phyloP scores from a whole-genome alignment of 2,113 vertebrate species.

The Poeciliopsis prolifica region DNA sequence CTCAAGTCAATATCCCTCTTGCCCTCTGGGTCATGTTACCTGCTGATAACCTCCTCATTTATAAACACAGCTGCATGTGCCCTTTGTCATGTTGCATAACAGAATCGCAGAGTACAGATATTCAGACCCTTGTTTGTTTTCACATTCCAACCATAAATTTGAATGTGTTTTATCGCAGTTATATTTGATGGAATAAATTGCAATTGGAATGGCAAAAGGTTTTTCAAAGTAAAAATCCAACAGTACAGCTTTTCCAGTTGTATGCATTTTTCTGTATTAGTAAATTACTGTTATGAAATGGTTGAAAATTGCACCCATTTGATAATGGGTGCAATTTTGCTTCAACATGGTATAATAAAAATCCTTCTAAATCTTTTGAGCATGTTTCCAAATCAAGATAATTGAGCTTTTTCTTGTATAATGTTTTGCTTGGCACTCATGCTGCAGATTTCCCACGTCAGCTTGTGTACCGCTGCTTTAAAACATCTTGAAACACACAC shows the following conservation, averaged over 20 bases:
- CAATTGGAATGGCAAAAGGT: too few species aligned
- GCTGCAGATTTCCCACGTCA: neutral
- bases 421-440: too few species aligned
- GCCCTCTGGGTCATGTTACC: constrained; percentile 3
- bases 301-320: too few species aligned
- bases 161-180: too few species aligned
- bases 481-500: constrained; percentile 7
- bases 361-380: neutral
- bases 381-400: neutral
- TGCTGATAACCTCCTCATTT: constrained; percentile 28
- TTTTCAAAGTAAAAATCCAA: too few species aligned
- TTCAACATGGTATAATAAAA: neutral
- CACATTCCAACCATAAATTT: too few species aligned
- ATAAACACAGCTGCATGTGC: neutral
- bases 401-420: too few species aligned
- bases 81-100: neutral
- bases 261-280: neutral
- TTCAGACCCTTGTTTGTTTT: too few species aligned
- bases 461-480: neutral
- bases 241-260: neutral
- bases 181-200: too few species aligned
- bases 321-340: too few species aligned
- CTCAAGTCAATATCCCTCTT: neutral
- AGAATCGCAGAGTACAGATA: neutral
- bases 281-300: neutral